Percentiles rank a stretch among this genome's conserved stretches.
Conservation (phyloP, 1,140 invertebrate species). For the Ceratina australensis region DNA sequence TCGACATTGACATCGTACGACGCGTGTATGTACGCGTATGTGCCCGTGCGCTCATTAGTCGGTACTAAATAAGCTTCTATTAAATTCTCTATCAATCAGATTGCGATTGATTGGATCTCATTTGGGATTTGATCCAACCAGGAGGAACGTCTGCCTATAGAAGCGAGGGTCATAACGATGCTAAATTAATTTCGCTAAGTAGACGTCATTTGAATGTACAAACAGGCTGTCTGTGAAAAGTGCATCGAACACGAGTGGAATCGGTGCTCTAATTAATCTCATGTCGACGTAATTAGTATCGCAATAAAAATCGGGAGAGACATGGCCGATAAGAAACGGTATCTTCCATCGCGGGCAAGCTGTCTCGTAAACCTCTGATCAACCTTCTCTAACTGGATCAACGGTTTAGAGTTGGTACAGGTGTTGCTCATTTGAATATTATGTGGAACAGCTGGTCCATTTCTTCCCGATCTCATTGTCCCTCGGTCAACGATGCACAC, state of each 20-base stretch:
- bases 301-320: too few species aligned
- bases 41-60: slow-evolving; percentile 2
- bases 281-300: too few species aligned
- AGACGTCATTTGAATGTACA: background rate
- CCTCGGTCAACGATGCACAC: slow-evolving; percentile 2
- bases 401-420: slow-evolving; percentile 23
- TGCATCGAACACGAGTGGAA: too few species aligned
- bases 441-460: slow-evolving; percentile 50
- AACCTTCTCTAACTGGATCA: too few species aligned
- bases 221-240: too few species aligned
- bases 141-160: background rate
- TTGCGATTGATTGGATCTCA: background rate
- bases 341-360: background rate
- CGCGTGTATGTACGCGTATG: too few species aligned
- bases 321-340: too few species aligned
- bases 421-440: slow-evolving; percentile 62
- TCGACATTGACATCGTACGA: background rate
- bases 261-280: too few species aligned
- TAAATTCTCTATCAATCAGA: slow-evolving; percentile 27
- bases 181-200: background rate
- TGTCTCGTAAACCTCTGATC: too few species aligned
- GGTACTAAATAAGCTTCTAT: slow-evolving; percentile 2
- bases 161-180: background rate
- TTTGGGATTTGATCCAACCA: background rate
- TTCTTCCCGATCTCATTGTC: slow-evolving; percentile 41